Percentiles rank a stretch among this genome's conserved stretches.
Evolutionary conservation across 2,888 invertebrate genomes (phyloP).

Genomic region (Timandra comae): DNA sequence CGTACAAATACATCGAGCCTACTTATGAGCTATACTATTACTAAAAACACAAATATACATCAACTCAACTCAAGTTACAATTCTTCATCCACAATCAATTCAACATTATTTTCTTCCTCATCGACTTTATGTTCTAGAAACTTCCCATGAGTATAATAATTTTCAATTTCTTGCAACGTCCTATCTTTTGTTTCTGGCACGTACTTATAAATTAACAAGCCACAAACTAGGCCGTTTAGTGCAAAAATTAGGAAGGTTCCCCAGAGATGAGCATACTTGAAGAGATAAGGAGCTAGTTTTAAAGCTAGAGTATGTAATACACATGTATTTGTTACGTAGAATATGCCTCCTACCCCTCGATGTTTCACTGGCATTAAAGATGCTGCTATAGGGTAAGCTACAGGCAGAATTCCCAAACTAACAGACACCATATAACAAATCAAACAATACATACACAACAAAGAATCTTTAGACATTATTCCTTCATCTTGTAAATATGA

Average conservation of each 20-base stretch:
- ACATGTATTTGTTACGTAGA: neutral
- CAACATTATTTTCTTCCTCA: neutral
- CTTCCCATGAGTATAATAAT: neutral
- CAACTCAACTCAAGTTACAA: too few species aligned
- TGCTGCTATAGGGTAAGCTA: neutral
- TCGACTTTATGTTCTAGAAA: neutral
- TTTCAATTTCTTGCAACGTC: conserved; percentile 3
- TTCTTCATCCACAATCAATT: neutral
- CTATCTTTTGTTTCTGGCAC: conserved; percentile 2
- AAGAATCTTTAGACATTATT: neutral
- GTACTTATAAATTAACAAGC: neutral
- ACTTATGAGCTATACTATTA: too few species aligned
- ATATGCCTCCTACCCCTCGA: neutral
- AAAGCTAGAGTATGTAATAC: neutral
- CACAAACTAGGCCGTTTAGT: neutral
- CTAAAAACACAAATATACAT: too few species aligned
- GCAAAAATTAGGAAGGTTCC: neutral
- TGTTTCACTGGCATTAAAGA: neutral
- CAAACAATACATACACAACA: neutral
- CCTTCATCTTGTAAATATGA: neutral
- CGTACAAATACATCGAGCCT: too few species aligned
- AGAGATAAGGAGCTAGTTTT: neutral
- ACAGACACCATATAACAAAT: neutral
- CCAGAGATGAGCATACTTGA: neutral
- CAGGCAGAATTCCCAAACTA: neutral